These are phyloP conservation scores for Neostethus bicornis DNA, from an alignment of 2,797 vertebrate species.

Conservation along the genomic window DNA sequence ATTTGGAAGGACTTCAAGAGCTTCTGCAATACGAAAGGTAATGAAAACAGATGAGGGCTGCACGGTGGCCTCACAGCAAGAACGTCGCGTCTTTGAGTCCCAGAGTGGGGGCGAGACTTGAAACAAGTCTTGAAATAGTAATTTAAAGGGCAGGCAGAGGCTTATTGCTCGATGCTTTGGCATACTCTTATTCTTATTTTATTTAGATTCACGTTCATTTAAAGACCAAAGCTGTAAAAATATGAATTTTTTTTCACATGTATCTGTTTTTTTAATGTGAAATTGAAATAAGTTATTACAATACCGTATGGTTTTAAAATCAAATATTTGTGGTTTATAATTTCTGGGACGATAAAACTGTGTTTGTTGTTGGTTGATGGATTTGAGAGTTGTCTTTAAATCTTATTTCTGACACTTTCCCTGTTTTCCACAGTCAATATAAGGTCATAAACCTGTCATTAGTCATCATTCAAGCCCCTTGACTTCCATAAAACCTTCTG, in stretches of 20 bases:
- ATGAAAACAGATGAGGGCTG: too few species aligned
- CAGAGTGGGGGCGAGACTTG: too few species aligned
- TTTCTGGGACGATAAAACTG: conserved; percentile 54
- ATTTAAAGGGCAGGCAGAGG: too few species aligned
- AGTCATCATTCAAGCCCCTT: conserved; percentile 72
- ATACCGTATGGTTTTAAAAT: conserved; percentile 48
- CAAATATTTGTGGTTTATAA: conserved; percentile 36
- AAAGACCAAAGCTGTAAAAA: neutral
- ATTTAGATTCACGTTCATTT: too few species aligned
- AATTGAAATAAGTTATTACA: conserved; percentile 19
- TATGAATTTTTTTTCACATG: neutral
- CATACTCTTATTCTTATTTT: too few species aligned
- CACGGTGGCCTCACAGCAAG: too few species aligned
- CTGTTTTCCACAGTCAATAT: conserved; percentile 64
- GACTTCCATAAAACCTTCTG: conserved; percentile 69
- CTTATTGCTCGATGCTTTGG: too few species aligned
- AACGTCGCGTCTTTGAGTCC: too few species aligned
- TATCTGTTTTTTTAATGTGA: conserved; percentile 2
- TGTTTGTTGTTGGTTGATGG: conserved; percentile 66
- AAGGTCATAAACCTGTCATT: conserved; percentile 82
- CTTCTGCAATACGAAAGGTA: too few species aligned
- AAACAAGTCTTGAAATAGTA: too few species aligned
- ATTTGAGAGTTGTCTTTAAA: conserved; percentile 66
- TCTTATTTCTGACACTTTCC: conserved; percentile 67
- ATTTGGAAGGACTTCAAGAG: too few species aligned